Base-by-base conservation (phyloP, 2,797 vertebrate species). In the Phalloptychus januarius region DNA sequence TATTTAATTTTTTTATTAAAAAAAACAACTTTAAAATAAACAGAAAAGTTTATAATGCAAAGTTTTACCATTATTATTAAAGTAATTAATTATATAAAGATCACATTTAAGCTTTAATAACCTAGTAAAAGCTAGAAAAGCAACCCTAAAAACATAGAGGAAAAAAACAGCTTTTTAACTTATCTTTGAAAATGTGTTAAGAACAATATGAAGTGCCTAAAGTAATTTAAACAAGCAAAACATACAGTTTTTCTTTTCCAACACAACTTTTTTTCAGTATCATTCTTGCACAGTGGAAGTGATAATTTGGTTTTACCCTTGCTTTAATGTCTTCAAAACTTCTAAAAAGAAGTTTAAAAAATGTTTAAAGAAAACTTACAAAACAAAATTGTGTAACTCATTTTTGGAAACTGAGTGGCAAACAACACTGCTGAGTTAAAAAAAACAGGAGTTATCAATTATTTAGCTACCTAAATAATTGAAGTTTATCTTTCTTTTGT, bases 401-500 rank as follows among this genome's bases (percentile, higher is more conserved):
- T 12, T 11, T 13, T 54, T 87, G 78, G 79, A 84, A 45, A 52
- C 65, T 42, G 72, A 67, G 72, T 76, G 75, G 42, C n/a, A n/a
- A n/a, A n/a, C n/a, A n/a, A n/a, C n/a, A n/a, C n/a, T n/a, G n/a
- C n/a, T n/a, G 76, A 54, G 18, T 46, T 16, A 83, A 78, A 46
- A 77, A 83, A 73, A 83, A 80, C 72, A 80, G 71, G 77, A 82
- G 84, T 89, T 85, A 89, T 91, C n/a, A n/a, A n/a, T n/a, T n/a
- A n/a, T n/a, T n/a, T n/a, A n/a, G n/a, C n/a, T n/a, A n/a, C n/a
- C 81, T 81, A 86, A 91, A 85, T 56, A 87, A 86, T 25, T 87
- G 80, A 87, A 87, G 84, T 84, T 81, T 89, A 82, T 86, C 91
- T 88, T 90, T 85, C 89, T 84, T 80, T 72, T 38, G 79, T 5